These are phyloP conservation scores for Pachyramphus minor DNA, from an alignment of 2,113 vertebrate genomes.

Conservation along the genomic window DNA sequence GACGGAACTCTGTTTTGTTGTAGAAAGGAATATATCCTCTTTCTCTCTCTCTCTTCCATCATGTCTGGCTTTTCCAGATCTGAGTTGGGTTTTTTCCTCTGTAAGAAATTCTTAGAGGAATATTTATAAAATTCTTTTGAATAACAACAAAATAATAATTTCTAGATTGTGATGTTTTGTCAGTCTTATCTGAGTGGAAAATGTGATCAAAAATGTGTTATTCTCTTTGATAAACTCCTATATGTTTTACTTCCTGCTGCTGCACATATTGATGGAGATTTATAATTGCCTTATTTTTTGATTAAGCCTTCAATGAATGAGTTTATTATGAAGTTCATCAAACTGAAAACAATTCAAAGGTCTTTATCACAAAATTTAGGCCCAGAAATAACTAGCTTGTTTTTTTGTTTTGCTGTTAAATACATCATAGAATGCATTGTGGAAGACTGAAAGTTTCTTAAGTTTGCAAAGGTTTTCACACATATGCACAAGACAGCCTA, in stretches of 20 bases:
- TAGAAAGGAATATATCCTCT: background rate
- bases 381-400: background rate
- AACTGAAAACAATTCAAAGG: background rate
- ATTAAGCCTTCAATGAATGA: background rate
- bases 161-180: background rate
- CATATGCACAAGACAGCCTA: background rate
- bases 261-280: background rate
- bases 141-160: background rate
- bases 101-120: background rate
- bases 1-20: background rate
- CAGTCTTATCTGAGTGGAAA: background rate
- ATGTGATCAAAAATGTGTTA: background rate
- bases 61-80: background rate
- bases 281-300: background rate
- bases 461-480: background rate
- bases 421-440: background rate
- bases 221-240: background rate
- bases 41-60: background rate
- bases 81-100: background rate
- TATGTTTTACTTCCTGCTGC: background rate
- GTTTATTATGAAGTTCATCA: background rate
- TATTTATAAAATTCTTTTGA: background rate
- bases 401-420: background rate
- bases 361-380: background rate
- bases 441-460: background rate